Conservation (phyloP, 2,797 vertebrate species). For the Scolopax rusticola region DNA sequence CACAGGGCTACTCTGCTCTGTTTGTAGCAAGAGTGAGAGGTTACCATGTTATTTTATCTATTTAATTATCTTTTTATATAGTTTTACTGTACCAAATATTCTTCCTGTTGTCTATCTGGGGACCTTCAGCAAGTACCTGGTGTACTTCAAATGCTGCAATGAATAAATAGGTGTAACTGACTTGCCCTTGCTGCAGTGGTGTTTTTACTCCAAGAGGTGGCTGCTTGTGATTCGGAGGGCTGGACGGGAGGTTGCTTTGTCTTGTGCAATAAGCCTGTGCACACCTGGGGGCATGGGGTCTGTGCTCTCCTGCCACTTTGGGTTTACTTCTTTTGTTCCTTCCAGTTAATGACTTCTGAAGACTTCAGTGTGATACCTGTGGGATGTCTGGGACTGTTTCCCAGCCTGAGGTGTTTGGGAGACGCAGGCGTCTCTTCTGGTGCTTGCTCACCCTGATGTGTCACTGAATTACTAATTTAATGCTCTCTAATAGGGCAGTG, state of each 20-base stretch:
- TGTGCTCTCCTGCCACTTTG: not conserved
- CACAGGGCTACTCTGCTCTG: not conserved
- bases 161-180: slow-evolving; percentile 36
- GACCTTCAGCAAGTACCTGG: not conserved
- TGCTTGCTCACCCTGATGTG: not conserved
- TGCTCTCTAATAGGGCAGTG: not conserved
- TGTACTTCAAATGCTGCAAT: not conserved
- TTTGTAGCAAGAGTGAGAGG: not conserved
- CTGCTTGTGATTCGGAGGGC: not conserved
- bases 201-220: not conserved
- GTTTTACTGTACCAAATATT: not conserved
- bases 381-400: not conserved
- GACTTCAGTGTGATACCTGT: not conserved
- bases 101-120: not conserved
- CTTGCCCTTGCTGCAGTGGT: not conserved
- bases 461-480: not conserved
- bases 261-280: not conserved
- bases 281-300: not conserved
- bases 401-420: not conserved
- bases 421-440: not conserved
- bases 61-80: slow-evolving; percentile 13
- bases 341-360: not conserved
- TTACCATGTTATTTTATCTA: slow-evolving; percentile 17
- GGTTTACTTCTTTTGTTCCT: not conserved
- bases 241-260: not conserved